phyloP scores from a whole-genome alignment of 1,140 invertebrate species.

The Dinothrombium tinctorium region DNA sequence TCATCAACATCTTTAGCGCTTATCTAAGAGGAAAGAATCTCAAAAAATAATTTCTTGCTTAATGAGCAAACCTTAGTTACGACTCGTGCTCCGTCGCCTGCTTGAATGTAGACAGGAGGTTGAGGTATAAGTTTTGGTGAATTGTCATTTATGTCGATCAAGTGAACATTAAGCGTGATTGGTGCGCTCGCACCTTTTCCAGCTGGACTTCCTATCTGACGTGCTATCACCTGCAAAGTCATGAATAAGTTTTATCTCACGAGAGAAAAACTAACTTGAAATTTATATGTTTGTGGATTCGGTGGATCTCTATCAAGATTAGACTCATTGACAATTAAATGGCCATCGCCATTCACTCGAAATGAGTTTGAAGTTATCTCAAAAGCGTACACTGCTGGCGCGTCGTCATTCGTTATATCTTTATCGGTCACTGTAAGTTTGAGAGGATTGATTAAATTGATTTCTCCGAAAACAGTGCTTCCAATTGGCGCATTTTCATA shows the following conservation, averaged over 20 bases:
- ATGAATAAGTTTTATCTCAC: constrained; percentile 4
- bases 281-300: constrained; percentile 51
- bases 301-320: constrained; percentile 64
- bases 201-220: constrained; percentile 33
- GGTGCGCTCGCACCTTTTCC: constrained; percentile 53
- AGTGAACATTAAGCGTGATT: constrained; percentile 42
- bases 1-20: constrained; percentile 58
- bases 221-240: constrained; percentile 33
- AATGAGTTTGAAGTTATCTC: constrained; percentile 64
- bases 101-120: constrained; percentile 46
- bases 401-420: constrained; percentile 49
- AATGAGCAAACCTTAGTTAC: constrained; percentile 36
- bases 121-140: constrained; percentile 47
- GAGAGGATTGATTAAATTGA: constrained; percentile 29
- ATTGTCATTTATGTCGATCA: constrained; percentile 65
- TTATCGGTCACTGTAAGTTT: constrained; percentile 46
- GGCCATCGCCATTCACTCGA: constrained; percentile 42
- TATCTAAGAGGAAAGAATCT: constrained; percentile 12
- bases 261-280: constrained; percentile 29
- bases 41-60: background rate
- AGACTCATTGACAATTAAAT: constrained; percentile 50
- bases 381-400: constrained; percentile 43
- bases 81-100: constrained; percentile 44
- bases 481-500: constrained; percentile 62
- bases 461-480: constrained; percentile 41